Base-by-base conservation (phyloP, 2,113 vertebrate genomes). In the Craseonycteris thonglongyai region DNA sequence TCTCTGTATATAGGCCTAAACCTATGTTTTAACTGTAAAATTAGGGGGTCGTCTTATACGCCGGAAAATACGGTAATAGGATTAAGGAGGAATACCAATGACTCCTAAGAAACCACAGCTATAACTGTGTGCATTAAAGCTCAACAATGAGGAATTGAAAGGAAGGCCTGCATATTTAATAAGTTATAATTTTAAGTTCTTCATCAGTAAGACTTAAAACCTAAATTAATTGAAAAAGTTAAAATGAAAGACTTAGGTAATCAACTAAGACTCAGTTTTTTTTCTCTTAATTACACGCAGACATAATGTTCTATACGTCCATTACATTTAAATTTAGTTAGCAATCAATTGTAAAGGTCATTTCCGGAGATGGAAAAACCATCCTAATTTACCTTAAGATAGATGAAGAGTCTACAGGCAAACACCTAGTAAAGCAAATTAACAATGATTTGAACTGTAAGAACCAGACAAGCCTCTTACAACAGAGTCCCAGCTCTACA, bases 301-400 rank as follows among this genome's bases (percentile, higher is more conserved):
- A 80, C 18, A 3, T 18, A 84, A 63, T 56, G 9, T 59, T 90
- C 81, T 81, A 61, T 40, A 83, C 19, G 80, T 91, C 35, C 84
- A 5, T 47, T 91, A 90, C n/a, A 75, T 40, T 82, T 91, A 93
- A 85, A 82, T 91, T 92, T 11, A 74, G 15, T 74, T 90, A n/a
- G n/a, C 87, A 40, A 51, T 51, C 1, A 68, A 47, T 79, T 35
- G 30, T 75, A 79, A 54, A 69, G 6, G 15, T 94, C 28, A 95
- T 42, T 88, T 63, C n/a, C 93, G 21, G 40, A 76, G 4, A 59
- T 85, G 63, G 40, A 6, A 49, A 96, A 71, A 35, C 2, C 42
- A 66, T 45, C 49, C 49, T 86, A 33, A 94, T 66, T 86, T 90
- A 81, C n/a, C 13, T 26, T 93, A 18, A 82, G 74, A 79, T 89